A percentile compares a stretch with the other conserved stretches of the same genome.
Evolutionary conservation across 1,140 invertebrate genomes (phyloP).

Genomic region (Drosophila pseudoananassae): DNA sequence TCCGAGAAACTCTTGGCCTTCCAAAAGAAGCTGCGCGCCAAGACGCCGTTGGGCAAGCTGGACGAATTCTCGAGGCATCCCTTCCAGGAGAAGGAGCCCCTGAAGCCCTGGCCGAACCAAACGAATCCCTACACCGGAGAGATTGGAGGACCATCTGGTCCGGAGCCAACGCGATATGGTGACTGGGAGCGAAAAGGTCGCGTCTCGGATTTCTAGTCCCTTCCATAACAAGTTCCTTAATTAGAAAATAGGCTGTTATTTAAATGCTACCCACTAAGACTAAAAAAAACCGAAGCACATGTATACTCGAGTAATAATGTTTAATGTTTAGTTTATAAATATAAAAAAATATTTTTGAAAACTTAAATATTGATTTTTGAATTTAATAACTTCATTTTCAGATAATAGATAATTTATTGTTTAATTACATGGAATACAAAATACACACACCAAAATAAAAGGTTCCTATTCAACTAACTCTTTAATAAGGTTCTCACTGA

Average conservation of each 20-base stretch:
- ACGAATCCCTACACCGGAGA: conserved; percentile 94
- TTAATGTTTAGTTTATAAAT: conserved; percentile 14
- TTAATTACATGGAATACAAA: neutral
- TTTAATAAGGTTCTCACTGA: conserved; percentile 87
- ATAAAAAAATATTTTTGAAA: neutral
- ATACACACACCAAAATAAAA: too few relatives aligned
- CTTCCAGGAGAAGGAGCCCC: conserved; percentile 93
- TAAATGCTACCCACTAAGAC: conserved; percentile 19
- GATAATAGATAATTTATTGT: neutral
- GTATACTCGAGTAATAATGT: conserved; percentile 14
- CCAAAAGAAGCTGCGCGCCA: conserved; percentile 87
- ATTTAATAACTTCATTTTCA: neutral
- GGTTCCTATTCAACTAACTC: conserved; percentile 24
- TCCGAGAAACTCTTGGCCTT: conserved; percentile 85
- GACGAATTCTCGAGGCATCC: conserved; percentile 90
- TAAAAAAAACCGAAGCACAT: conserved; percentile 26
- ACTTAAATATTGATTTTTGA: neutral
- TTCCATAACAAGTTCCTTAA: conserved; percentile 34
- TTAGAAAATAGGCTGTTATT: conserved; percentile 50
- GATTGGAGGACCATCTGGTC: conserved; percentile 95
- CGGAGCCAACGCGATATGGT: conserved; percentile 99
- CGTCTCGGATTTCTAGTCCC: conserved; percentile 93
- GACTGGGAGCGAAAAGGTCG: conserved; percentile 99
- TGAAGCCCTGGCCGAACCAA: conserved; percentile 94
- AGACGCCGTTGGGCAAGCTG: conserved; percentile 86